These are phyloP conservation scores for Nothocercus nigrocapillus DNA, from an alignment of 2,113 vertebrate genomes.

Conservation along the genomic window DNA sequence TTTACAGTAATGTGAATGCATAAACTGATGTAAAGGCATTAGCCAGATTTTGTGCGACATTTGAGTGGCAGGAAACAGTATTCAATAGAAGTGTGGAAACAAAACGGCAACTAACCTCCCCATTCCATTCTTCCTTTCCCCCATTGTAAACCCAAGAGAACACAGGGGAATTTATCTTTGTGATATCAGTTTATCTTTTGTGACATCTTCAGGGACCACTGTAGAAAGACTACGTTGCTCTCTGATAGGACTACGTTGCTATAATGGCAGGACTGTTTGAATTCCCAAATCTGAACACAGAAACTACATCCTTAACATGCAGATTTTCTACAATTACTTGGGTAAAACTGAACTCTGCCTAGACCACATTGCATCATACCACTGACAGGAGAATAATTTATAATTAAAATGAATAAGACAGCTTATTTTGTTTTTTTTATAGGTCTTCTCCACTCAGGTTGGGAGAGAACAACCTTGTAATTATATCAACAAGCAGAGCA, in stretches of 20 bases:
- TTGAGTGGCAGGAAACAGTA: neutral
- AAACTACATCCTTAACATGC: neutral
- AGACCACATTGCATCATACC: neutral
- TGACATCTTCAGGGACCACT: neutral
- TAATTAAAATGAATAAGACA: neutral
- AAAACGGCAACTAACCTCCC: neutral
- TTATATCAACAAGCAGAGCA: neutral
- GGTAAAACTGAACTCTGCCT: neutral
- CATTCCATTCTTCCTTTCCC: neutral
- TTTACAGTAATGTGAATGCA: neutral
- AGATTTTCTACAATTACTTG: neutral
- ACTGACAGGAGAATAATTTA: neutral
- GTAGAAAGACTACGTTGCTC: neutral
- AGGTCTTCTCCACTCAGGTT: neutral
- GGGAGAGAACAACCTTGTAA: neutral
- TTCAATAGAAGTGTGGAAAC: neutral
- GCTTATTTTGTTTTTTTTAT: neutral
- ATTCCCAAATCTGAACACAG: neutral
- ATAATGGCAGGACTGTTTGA: neutral
- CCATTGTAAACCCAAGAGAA: neutral
- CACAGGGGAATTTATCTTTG: neutral
- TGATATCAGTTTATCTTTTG: neutral
- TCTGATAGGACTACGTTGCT: neutral
- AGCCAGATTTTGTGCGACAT: slow-evolving; percentile 8
- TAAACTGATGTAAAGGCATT: neutral